phyloP scores from a whole-genome alignment of 2,113 vertebrate species.

The Sarotherodon lohbergeri region DNA sequence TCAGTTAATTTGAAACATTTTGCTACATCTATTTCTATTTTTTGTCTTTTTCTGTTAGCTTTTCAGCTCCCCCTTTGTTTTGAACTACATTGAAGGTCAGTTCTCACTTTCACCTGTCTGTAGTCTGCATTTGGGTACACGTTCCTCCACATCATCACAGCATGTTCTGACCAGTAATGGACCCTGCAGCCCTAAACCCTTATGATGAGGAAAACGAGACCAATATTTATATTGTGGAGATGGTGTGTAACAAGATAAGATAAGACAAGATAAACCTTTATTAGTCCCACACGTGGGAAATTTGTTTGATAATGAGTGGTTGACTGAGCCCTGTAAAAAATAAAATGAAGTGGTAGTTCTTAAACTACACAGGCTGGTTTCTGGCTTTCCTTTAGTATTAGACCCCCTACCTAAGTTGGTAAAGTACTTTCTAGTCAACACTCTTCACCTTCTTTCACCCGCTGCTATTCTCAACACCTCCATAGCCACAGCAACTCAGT shows the following conservation, averaged over 20 bases:
- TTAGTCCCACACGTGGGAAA: neutral
- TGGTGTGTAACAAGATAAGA: neutral
- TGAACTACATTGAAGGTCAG: neutral
- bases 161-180: neutral
- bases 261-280: neutral
- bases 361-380: neutral
- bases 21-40: neutral
- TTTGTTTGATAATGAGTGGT: neutral
- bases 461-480: neutral
- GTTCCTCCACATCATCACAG: neutral
- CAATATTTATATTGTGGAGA: neutral
- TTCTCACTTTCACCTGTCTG: neutral
- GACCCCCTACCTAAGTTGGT: neutral
- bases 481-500: neutral
- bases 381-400: neutral
- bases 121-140: neutral
- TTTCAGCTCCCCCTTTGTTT: neutral
- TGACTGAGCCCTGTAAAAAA: neutral
- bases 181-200: neutral
- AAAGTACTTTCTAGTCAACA: neutral
- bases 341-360: neutral
- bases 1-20: neutral
- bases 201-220: neutral
- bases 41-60: neutral
- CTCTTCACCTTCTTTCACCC: neutral